Percentiles rank a stretch among this genome's conserved stretches.
Evolutionary conservation across 35 echinoderm and acorn worm genomes (phyloP).

Genomic region (Nesometra sesokonis): DNA sequence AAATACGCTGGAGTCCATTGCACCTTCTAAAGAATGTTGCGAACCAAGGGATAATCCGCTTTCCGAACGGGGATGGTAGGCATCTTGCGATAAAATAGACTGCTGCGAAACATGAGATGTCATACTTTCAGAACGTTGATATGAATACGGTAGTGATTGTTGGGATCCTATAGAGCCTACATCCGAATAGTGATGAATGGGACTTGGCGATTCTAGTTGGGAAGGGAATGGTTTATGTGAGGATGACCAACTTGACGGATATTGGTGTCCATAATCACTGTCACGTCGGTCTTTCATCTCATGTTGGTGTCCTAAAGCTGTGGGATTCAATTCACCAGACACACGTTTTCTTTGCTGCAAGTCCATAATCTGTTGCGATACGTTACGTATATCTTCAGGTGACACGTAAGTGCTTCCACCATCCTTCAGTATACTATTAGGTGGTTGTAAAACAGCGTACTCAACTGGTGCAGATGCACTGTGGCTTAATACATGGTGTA

Average conservation of each 20-base stretch:
- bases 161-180: neutral
- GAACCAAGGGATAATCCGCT: slow-evolving; percentile 58
- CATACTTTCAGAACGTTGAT: neutral
- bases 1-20: neutral
- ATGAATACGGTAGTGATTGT: neutral
- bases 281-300: neutral
- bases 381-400: neutral
- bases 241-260: neutral
- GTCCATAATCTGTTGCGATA: neutral
- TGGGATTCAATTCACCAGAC: neutral
- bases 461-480: neutral
- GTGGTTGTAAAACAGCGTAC: neutral
- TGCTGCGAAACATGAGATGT: slow-evolving; percentile 42
- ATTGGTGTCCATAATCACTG: neutral
- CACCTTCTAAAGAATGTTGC: slow-evolving; percentile 50
- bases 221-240: neutral
- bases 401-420: neutral
- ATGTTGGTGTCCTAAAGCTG: neutral
- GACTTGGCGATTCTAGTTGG: neutral
- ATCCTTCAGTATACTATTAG: neutral
- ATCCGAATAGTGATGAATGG: neutral
- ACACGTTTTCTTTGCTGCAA: neutral
- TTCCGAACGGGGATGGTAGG: slow-evolving; percentile 22
- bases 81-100: slow-evolving; percentile 47
- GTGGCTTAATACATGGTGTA: neutral